Percentiles rank a stretch among this genome's conserved stretches.
phyloP scores from a whole-genome alignment of 2,888 invertebrate genomes.

The Drosophila flavopinicola region DNA sequence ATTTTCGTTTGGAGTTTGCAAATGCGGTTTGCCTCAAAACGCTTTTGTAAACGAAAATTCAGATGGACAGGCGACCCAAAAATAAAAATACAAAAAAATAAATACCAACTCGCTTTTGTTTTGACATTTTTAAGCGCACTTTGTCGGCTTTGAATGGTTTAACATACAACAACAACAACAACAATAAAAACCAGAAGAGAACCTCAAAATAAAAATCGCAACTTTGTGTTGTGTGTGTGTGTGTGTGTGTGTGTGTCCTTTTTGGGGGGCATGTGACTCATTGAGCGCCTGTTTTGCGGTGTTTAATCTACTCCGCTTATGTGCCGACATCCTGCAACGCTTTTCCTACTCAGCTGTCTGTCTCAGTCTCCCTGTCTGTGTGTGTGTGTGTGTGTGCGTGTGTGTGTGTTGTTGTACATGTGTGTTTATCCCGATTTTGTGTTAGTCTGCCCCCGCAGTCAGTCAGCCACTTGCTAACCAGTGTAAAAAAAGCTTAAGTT shows the following conservation, averaged over 20 bases:
- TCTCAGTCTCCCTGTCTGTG: constrained; percentile 6
- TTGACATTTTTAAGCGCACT: constrained; percentile 75
- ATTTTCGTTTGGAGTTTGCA: constrained; percentile 33
- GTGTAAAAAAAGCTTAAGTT: constrained; percentile 79
- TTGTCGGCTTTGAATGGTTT: constrained; percentile 68
- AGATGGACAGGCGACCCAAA: constrained; percentile 36
- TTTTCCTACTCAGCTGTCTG: constrained; percentile 19
- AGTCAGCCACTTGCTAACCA: constrained; percentile 48
- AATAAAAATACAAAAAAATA: no score
- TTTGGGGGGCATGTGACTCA: constrained; percentile 68
- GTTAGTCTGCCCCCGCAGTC: constrained; percentile 20
- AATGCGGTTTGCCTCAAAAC: constrained; percentile 38
- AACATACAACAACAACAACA: constrained; percentile 19
- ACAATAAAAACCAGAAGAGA: constrained; percentile 4
- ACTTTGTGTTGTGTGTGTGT: constrained; percentile 24
- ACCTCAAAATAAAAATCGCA: constrained; percentile 34
- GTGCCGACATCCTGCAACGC: constrained; percentile 57
- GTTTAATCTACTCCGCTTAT: constrained; percentile 80
- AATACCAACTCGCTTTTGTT: constrained; percentile 51
- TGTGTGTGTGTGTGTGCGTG: neutral
- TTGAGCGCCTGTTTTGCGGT: constrained; percentile 80
- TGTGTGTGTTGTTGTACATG: constrained; percentile 61
- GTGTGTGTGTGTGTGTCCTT: no score
- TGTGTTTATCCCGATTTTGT: constrained; percentile 78
- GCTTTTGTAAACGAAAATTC: constrained; percentile 17